Evolutionary conservation across 2,113 vertebrate species (phyloP).

Genomic region (Salminus brasiliensis): DNA sequence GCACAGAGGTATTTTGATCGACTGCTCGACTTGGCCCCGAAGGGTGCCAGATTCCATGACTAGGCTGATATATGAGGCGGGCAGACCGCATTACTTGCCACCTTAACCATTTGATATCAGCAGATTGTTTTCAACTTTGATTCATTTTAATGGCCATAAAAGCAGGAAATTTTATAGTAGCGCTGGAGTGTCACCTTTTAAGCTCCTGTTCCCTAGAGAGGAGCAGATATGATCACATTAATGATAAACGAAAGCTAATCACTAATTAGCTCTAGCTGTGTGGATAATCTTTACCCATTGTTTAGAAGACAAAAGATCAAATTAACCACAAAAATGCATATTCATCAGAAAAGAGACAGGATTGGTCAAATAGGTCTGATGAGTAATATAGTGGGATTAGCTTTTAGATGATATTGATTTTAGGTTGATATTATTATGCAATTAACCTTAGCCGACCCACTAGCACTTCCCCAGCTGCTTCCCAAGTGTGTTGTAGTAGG

Average conservation of each 20-base stretch:
- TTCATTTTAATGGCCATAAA: slow-evolving; percentile 33
- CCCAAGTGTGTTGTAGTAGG: no score
- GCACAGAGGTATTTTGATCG: slow-evolving; percentile 57
- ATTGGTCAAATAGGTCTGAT: slow-evolving; percentile 31
- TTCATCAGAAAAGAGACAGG: not conserved
- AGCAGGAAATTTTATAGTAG: slow-evolving; percentile 8
- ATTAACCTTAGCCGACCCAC: no score
- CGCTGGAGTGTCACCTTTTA: slow-evolving; percentile 9
- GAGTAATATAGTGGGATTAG: no score
- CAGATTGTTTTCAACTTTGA: slow-evolving; percentile 35
- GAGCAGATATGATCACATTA: slow-evolving; percentile 24
- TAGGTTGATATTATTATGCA: no score
- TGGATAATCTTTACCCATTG: not conserved
- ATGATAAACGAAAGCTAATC: slow-evolving; percentile 19
- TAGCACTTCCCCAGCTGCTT: no score
- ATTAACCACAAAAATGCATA: slow-evolving; percentile 9
- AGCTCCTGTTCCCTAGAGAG: slow-evolving; percentile 8
- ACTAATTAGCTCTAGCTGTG: not conserved
- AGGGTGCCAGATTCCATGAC: slow-evolving; percentile 52
- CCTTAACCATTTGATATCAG: slow-evolving; percentile 37
- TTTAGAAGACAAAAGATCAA: slow-evolving; percentile 1
- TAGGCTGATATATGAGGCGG: slow-evolving; percentile 46
- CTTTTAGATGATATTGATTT: no score
- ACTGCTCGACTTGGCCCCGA: slow-evolving; percentile 53
- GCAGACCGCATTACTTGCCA: slow-evolving; percentile 44